Conservation (phyloP, 1,140 invertebrate genomes). For the Pentalonia nigronervosa region DNA sequence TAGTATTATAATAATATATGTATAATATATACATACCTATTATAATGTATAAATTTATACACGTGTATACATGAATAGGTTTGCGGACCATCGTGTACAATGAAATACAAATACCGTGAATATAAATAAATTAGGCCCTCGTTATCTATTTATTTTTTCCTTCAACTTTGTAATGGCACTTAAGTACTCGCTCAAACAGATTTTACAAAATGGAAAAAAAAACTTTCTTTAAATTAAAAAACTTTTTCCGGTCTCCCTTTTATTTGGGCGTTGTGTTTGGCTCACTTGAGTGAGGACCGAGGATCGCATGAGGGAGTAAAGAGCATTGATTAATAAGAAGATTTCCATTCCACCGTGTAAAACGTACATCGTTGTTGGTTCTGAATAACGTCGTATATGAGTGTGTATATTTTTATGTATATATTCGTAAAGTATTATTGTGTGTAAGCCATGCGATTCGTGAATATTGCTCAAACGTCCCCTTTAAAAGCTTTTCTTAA, state of each 20-base stretch:
- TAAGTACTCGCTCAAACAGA: slow-evolving; percentile 51
- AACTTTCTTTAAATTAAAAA: slow-evolving; percentile 57
- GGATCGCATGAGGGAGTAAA: background rate
- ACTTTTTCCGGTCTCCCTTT: slow-evolving; percentile 38
- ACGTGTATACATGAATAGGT: background rate
- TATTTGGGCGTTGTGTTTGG: slow-evolving; percentile 5
- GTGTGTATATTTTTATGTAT: background rate
- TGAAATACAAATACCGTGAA: slow-evolving; percentile 27
- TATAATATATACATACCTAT: background rate
- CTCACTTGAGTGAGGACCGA: background rate
- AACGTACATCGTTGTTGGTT: slow-evolving; percentile 14
- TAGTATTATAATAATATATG: background rate
- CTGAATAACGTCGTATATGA: slow-evolving; percentile 23
- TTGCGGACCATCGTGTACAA: background rate
- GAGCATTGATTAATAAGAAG: slow-evolving; percentile 45
- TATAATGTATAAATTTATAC: background rate
- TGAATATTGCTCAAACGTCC: slow-evolving; percentile 41
- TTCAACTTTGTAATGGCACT: slow-evolving; percentile 46
- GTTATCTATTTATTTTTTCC: slow-evolving; percentile 45
- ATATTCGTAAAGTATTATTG: slow-evolving; percentile 20
- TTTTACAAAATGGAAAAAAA: slow-evolving; percentile 46
- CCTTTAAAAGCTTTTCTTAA: slow-evolving; percentile 48
- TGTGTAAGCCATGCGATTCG: slow-evolving; percentile 25
- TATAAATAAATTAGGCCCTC: slow-evolving; percentile 47
- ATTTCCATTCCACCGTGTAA: slow-evolving; percentile 34